Percentiles rank a stretch among this genome's conserved stretches.
These are phyloP conservation scores for Acanthosoma haemorrhoidale DNA, from an alignment of 2,888 invertebrate species.

Conservation along the genomic window DNA sequence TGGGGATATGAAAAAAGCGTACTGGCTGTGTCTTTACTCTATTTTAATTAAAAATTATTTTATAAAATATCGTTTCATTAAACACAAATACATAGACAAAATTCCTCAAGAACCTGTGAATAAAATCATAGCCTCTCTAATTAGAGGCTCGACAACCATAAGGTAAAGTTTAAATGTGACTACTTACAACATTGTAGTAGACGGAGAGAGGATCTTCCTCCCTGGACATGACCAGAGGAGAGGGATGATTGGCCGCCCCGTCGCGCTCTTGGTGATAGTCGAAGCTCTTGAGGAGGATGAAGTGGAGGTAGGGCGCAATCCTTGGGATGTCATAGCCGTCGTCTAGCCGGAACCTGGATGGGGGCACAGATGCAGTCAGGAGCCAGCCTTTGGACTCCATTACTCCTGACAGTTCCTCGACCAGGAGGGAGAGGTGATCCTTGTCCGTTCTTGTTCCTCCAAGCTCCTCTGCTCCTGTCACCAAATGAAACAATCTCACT, in stretches of 20 bases:
- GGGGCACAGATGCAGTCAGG: constrained; percentile 56
- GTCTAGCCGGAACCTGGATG: constrained; percentile 50
- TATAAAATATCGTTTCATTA: too few relatives aligned
- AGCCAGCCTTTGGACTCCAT: constrained; percentile 55
- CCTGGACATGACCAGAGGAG: constrained; percentile 48
- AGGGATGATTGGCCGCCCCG: constrained; percentile 50
- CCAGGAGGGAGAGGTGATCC: constrained; percentile 52
- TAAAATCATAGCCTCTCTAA: too few relatives aligned
- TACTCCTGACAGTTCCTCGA: constrained; percentile 58
- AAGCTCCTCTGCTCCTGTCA: constrained; percentile 47
- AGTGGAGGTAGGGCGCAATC: constrained; percentile 58
- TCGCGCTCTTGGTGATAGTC: constrained; percentile 52
- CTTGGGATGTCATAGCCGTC: constrained; percentile 60
- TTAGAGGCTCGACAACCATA: too few relatives aligned
- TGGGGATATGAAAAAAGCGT: too few relatives aligned
- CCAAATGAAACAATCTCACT: background rate
- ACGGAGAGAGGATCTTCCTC: constrained; percentile 51
- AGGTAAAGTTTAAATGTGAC: too few relatives aligned
- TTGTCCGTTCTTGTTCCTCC: constrained; percentile 51
- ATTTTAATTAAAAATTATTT: too few relatives aligned
- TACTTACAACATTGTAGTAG: constrained; percentile 52
- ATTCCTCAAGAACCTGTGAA: too few relatives aligned
- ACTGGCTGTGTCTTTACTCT: too few relatives aligned
- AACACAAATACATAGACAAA: too few relatives aligned
- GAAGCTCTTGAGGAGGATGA: constrained; percentile 64